Evolutionary conservation across 92 coral and sea anemone genomes (phyloP), one percentile per base, ranked within the genome.

Genomic region (Bergia puertoricense): DNA sequence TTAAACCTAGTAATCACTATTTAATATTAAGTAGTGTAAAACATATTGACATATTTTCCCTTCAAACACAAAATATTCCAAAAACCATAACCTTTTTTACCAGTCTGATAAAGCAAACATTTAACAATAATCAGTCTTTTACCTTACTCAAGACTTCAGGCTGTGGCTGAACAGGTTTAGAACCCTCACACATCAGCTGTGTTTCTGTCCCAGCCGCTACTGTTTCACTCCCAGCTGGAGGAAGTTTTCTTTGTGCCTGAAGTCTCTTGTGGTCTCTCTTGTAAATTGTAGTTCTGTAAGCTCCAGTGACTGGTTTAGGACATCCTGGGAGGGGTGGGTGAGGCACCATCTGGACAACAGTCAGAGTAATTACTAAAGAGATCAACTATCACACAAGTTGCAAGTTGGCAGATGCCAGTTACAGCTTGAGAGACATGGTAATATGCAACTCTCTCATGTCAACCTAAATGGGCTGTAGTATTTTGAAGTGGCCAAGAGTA

Each of bases 211-310:
- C 69, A 54, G 36, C 51, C 9, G 76, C 14, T 4, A 75, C 81
- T 18, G 10, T 79, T 8, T 85, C 88, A 68, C 84, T 93, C 85
- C 57, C 87, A 56, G 86, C 85, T 67, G 85, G 82, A 62, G 85
- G 89, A 46, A 48, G 91, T 73, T 91, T 92, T 77, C 96, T 86
- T 66, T 95, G 94, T 37, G 90, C 90, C 81, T 95, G 96, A 20
- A 95, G 89, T 83, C 98, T 95, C 77, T 92, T 90, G 83, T 93
- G 94, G 78, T 94, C 98, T 81, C 94, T 95, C 81, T 95, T 91
- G 88, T 90, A 91, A 89, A 97, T 89, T 7, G 98, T 97, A 9
- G 99, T 96, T 62, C 98, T 89, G 91, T 88, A 97, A 22, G 93
- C 85, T 23, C 95, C 93, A 86, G 90, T 91, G 14, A 79, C 56